Evolutionary conservation across 2,888 invertebrate genomes (phyloP).

Genomic region (Osmoderma eremita): DNA sequence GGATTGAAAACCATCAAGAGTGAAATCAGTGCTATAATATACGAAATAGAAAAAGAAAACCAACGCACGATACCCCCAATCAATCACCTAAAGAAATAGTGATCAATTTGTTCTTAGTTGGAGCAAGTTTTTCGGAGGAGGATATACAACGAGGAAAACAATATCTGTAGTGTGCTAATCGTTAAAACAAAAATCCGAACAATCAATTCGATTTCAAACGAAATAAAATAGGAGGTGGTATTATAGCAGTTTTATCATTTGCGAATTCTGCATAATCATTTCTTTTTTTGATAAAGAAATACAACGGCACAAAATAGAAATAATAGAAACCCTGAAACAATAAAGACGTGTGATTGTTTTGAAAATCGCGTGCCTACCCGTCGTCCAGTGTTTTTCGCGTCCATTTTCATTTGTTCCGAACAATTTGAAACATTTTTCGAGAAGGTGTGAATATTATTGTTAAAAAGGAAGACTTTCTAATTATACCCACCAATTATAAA

Average conservation of each 20-base stretch:
- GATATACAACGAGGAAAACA: too few relatives aligned
- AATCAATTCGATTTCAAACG: background rate
- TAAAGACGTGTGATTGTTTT: slow-evolving; percentile 29
- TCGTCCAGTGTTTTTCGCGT: slow-evolving; percentile 52
- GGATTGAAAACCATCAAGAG: too few relatives aligned
- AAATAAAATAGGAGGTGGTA: background rate
- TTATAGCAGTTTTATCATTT: slow-evolving; percentile 7
- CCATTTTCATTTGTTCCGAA: slow-evolving; percentile 45
- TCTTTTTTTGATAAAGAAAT: background rate
- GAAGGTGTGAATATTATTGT: slow-evolving; percentile 25
- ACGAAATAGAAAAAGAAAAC: too few relatives aligned
- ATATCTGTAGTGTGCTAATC: too few relatives aligned
- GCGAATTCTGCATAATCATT: slow-evolving; percentile 3
- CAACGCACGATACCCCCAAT: too few relatives aligned
- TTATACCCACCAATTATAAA: background rate
- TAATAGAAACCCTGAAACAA: slow-evolving; percentile 6
- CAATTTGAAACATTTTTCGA: slow-evolving; percentile 32
- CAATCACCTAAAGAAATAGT: too few relatives aligned
- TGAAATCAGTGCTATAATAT: too few relatives aligned
- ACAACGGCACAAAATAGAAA: slow-evolving; percentile 1
- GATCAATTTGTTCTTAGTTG: too few relatives aligned
- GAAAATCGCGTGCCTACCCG: slow-evolving; percentile 36
- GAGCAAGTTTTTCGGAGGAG: too few relatives aligned
- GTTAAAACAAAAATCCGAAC: too few relatives aligned
- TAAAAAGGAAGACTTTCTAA: background rate